These are phyloP conservation scores for Chironomus riparius DNA, from an alignment of 2,888 invertebrate genomes.

Conservation along the genomic window DNA sequence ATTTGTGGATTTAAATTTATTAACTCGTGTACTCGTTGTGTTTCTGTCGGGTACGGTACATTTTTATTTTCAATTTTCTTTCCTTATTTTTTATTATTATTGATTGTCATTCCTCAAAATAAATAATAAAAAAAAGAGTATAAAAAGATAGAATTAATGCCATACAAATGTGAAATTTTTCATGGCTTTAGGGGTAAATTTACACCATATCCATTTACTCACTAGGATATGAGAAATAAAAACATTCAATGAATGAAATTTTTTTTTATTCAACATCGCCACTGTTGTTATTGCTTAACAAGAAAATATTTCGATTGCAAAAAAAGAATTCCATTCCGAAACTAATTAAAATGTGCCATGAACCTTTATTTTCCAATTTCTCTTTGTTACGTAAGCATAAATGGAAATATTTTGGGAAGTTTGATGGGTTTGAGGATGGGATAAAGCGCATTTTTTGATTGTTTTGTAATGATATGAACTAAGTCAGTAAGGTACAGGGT, in stretches of 20 bases:
- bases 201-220: not conserved
- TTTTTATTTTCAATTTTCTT: no score
- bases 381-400: not conserved
- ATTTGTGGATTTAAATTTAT: constrained; percentile 14
- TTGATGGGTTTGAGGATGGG: no score
- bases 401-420: not conserved
- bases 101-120: constrained; percentile 5
- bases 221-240: no score
- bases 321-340: constrained; percentile 17
- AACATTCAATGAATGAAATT: not conserved
- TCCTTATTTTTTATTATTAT: not conserved
- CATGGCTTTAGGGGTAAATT: constrained; percentile 25
- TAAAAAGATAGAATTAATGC: not conserved
- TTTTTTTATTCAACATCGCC: not conserved
- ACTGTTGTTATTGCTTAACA: not conserved
- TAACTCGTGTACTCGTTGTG: not conserved
- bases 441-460: not conserved
- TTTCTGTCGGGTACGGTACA: not conserved
- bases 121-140: no score
- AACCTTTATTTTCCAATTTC: constrained; percentile 1
- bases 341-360: constrained; percentile 24
- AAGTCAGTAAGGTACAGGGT: no score
- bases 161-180: constrained; percentile 16
- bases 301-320: not conserved
- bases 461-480: no score